Percentiles rank a stretch among this genome's conserved stretches.
phyloP scores from a whole-genome alignment of 2,113 vertebrate species.

The Ptychochromis oligacanthus region DNA sequence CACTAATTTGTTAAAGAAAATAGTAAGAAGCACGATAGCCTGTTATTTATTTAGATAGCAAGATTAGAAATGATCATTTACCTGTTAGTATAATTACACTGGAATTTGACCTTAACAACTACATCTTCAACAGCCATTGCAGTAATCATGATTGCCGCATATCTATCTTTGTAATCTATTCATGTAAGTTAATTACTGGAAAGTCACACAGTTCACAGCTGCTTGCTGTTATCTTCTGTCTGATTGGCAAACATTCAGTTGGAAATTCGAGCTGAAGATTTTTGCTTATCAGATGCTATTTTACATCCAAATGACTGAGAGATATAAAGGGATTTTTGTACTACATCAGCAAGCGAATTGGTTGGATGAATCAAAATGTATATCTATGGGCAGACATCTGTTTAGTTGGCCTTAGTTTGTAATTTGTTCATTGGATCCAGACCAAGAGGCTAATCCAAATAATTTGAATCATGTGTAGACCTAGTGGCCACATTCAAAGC shows the following conservation, averaged over 20 bases:
- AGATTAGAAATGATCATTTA: no score
- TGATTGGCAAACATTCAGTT: conserved; percentile 37
- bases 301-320: conserved; percentile 27
- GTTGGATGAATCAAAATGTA: conserved; percentile 18
- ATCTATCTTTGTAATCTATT: neutral
- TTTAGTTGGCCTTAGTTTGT: conserved; percentile 47
- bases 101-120: neutral
- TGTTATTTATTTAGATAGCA: neutral
- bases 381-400: conserved; percentile 14
- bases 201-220: conserved; percentile 44
- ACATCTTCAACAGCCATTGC: neutral
- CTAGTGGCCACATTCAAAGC: neutral
- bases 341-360: conserved; percentile 26
- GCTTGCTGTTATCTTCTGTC: conserved; percentile 42
- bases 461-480: conserved; percentile 5
- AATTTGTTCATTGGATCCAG: conserved; percentile 34
- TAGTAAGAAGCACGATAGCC: neutral
- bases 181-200: conserved; percentile 25
- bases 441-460: conserved; percentile 48
- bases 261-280: conserved; percentile 11
- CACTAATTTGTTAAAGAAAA: neutral
- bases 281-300: conserved; percentile 62
- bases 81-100: no score
- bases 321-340: conserved; percentile 25
- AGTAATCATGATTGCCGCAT: neutral